phyloP scores from a whole-genome alignment of 2,888 invertebrate genomes.

The Eupithecia dodoneata region DNA sequence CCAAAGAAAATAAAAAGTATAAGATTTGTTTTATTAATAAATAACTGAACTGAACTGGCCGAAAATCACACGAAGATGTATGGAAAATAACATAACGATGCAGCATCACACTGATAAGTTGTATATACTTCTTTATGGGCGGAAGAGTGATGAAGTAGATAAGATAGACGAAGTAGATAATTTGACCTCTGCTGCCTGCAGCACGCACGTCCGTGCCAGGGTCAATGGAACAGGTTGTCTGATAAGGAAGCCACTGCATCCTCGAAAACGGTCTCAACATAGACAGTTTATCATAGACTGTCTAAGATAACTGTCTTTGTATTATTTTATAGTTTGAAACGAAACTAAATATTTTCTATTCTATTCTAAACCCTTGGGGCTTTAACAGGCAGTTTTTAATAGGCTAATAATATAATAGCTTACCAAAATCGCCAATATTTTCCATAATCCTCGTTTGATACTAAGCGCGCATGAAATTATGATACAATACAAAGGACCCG shows the following conservation, averaged over 20 bases:
- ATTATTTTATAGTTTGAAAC: too few species aligned
- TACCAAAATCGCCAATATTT: too few species aligned
- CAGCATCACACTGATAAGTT: neutral
- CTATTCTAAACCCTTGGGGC: too few species aligned
- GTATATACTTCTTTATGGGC: neutral
- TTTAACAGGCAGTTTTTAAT: too few species aligned
- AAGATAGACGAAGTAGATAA: neutral
- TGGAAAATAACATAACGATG: neutral
- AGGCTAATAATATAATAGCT: too few species aligned
- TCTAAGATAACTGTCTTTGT: neutral
- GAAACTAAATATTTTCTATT: too few species aligned
- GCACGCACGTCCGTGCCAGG: neutral
- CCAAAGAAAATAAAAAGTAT: too few species aligned
- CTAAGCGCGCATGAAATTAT: neutral
- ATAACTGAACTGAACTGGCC: too few species aligned
- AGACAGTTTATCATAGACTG: neutral
- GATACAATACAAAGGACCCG: neutral
- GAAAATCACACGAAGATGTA: neutral
- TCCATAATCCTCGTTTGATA: neutral
- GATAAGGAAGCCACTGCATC: conserved; percentile 3
- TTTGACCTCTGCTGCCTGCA: neutral
- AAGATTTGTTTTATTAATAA: too few species aligned
- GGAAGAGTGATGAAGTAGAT: neutral
- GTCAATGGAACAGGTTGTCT: conserved; percentile 2
- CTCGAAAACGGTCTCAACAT: neutral